These are phyloP conservation scores for Scolopax rusticola DNA, from an alignment of 2,797 vertebrate species.

Conservation along the genomic window DNA sequence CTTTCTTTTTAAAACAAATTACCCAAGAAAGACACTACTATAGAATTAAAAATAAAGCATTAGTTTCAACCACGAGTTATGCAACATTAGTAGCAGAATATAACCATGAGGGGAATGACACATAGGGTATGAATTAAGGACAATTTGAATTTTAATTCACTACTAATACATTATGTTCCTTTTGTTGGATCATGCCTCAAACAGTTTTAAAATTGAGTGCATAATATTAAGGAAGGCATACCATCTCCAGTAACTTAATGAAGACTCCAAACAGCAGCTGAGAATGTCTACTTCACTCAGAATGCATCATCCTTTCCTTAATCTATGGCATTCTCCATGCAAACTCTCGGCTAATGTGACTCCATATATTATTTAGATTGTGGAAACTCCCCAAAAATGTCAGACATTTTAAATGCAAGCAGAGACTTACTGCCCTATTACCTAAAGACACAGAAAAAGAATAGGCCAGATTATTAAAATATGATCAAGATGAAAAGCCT, in stretches of 20 bases:
- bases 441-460: not conserved
- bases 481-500: not conserved
- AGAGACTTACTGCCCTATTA: not conserved
- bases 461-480: not conserved
- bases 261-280: not conserved
- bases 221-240: slow-evolving; percentile 37
- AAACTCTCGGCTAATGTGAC: not conserved
- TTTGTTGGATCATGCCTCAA: slow-evolving; percentile 15
- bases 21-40: not conserved
- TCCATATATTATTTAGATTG: not conserved
- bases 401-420: not conserved
- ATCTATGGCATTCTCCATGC: not conserved
- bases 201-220: slow-evolving; percentile 46
- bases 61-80: not conserved
- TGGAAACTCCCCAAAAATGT: not conserved
- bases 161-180: slow-evolving; percentile 31
- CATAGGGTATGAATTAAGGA: slow-evolving; percentile 17
- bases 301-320: not conserved
- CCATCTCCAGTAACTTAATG: slow-evolving; percentile 17
- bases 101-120: slow-evolving; percentile 23
- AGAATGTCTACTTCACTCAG: not conserved
- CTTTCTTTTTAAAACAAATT: slow-evolving; percentile 22
- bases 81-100: slow-evolving; percentile 15
- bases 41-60: slow-evolving; percentile 1
- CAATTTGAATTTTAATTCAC: slow-evolving; percentile 54